Base-by-base conservation (phyloP, 2,888 invertebrate species). In the Muschampia plurimacula region DNA sequence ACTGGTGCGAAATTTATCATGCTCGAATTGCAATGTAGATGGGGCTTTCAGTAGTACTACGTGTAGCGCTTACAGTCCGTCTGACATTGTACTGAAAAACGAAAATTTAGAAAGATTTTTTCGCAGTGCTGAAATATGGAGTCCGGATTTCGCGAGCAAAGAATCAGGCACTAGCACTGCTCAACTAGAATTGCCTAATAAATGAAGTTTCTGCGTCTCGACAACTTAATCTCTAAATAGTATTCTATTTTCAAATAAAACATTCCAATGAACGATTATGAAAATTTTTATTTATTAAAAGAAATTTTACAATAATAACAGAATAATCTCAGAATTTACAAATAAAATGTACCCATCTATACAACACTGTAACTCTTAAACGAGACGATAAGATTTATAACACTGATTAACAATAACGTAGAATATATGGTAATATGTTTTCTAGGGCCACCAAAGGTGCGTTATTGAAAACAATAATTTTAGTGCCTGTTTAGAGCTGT, bases 351-450 rank as follows among this genome's bases (percentile, higher is more conserved):
- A 93, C 86, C 87, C 84, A 91, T 93, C 93, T 93, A 93, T 93
- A 94, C 94, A 93, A 93, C 92, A 94, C 91, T 91, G 90, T 91
- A 91, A 92, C 92, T 90, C 91, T 92, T 93, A 93, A 92, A 92
- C 91, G 91, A 92, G 92, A 92, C 88, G 88, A 92, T 89, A 91
- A 92, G 92, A 90, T 92, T 92, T 89, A 87, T 89, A 93, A 94
- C 94, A 93, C 89, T 93, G 91, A 94, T 90, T 92, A 93, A 93
- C 92, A 91, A 92, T 90, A 92, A 92, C 90, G 84, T 89, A 89
- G 91, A 89, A 84, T 89, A 89, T 87, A 63, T 6, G 41, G 44
- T 63, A 88, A 77, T 89, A 87, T 86, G 81, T 80, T 84, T 87
- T 89, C 92, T 93, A 92, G 88, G 87, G 85, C 90, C 91, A 89